A percentile compares a stretch with the other conserved stretches of the same genome.
Evolutionary conservation across 2,113 vertebrate species (phyloP).

Genomic region (Chlorocebus sabaeus): DNA sequence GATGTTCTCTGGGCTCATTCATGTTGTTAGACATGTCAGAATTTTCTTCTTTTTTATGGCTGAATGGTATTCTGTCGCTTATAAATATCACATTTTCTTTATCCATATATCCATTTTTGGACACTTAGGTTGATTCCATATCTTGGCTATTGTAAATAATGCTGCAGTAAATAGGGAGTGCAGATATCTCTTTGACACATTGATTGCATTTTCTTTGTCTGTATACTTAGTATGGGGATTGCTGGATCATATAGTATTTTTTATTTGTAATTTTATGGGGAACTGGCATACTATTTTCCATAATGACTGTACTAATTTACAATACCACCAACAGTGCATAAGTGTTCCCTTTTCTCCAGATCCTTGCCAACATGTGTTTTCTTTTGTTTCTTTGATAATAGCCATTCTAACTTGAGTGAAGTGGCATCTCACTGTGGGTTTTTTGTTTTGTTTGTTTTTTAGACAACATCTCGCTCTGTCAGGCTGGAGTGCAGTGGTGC

Average conservation of each 20-base stretch:
- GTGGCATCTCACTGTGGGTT: background rate
- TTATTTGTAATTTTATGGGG: background rate
- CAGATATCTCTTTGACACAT: background rate
- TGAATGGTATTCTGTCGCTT: background rate
- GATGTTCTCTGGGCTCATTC: background rate
- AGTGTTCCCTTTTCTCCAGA: background rate
- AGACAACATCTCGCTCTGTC: too few species aligned
- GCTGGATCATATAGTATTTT: background rate
- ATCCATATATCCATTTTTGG: background rate
- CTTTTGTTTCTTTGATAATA: background rate
- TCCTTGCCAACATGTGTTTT: background rate
- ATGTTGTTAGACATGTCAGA: background rate
- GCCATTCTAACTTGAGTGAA: background rate
- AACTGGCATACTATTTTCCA: background rate
- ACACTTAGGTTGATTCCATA: background rate
- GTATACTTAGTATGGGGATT: background rate
- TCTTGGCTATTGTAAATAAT: background rate
- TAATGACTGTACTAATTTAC: background rate
- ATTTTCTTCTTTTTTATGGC: background rate
- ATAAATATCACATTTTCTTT: background rate
- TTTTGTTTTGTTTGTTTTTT: too few species aligned
- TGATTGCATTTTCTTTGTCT: background rate
- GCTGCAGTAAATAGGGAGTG: background rate
- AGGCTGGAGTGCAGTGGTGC: too few species aligned
- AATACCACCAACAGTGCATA: background rate